These are phyloP conservation scores for Equus przewalskii DNA, from an alignment of 2,113 vertebrate species.

Conservation along the genomic window DNA sequence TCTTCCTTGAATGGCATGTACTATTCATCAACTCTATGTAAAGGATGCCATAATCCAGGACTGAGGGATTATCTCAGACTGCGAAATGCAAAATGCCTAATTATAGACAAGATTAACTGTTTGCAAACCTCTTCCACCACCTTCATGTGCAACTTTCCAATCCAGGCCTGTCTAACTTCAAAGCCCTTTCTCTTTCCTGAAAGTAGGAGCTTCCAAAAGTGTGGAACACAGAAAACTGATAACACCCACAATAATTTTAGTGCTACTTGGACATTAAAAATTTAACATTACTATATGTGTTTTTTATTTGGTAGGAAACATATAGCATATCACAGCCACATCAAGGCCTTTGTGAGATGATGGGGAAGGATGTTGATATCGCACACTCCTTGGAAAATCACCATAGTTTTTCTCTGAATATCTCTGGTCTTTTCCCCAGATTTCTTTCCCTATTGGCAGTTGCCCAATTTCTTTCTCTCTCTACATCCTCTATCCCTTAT, in stretches of 20 bases:
- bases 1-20: not conserved
- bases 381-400: not conserved
- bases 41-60: not conserved
- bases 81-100: not conserved
- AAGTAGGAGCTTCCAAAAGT: slow-evolving; percentile 19
- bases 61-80: not conserved
- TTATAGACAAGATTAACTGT: slow-evolving; percentile 34
- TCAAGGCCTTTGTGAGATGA: not conserved
- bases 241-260: not conserved
- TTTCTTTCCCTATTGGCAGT: not conserved
- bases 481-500: not conserved
- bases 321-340: not conserved
- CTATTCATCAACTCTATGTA: not conserved
- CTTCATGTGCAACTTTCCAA: not conserved
- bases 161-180: not conserved
- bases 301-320: slow-evolving; percentile 34
- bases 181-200: not conserved
- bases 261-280: not conserved
- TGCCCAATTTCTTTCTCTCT: not conserved
- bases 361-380: not conserved
- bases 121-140: not conserved
- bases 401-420: not conserved
- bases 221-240: not conserved
- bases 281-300: not conserved
- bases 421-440: not conserved